These are phyloP conservation scores for Pantherophis alleghaniensis DNA, from an alignment of 2,797 vertebrate species.

Conservation along the genomic window DNA sequence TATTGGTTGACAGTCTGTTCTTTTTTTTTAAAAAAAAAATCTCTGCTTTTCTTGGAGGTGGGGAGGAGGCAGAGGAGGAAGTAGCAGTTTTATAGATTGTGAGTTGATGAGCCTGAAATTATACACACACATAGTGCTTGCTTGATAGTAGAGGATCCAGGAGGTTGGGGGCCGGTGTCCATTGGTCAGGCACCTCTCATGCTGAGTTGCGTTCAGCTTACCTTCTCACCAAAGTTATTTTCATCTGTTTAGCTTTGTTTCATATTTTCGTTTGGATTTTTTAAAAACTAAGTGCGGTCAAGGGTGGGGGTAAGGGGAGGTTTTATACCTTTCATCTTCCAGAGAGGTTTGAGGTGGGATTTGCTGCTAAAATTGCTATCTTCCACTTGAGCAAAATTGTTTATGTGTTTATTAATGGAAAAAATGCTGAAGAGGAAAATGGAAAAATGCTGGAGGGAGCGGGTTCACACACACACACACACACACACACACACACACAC, in stretches of 20 bases:
- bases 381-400: neutral
- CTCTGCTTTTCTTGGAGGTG: neutral
- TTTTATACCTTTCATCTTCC: neutral
- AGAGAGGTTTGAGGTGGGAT: neutral
- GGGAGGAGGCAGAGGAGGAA: neutral
- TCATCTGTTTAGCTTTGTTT: neutral
- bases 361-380: neutral
- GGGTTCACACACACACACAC: neutral
- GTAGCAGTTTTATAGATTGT: neutral
- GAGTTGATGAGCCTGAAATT: neutral
- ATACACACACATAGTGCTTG: neutral
- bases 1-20: neutral
- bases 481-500: neutral
- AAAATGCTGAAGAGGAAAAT: neutral
- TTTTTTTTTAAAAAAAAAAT: neutral
- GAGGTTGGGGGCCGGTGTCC: neutral
- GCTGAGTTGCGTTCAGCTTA: neutral
- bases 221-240: neutral
- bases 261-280: neutral
- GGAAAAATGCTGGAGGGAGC: neutral
- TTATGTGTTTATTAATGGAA: neutral
- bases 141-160: neutral
- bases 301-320: neutral
- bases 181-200: neutral
- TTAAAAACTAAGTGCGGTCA: neutral